Percentiles rank a stretch among this genome's conserved stretches.
These are phyloP conservation scores for Hedya salicella DNA, from an alignment of 2,888 invertebrate genomes.

Conservation along the genomic window DNA sequence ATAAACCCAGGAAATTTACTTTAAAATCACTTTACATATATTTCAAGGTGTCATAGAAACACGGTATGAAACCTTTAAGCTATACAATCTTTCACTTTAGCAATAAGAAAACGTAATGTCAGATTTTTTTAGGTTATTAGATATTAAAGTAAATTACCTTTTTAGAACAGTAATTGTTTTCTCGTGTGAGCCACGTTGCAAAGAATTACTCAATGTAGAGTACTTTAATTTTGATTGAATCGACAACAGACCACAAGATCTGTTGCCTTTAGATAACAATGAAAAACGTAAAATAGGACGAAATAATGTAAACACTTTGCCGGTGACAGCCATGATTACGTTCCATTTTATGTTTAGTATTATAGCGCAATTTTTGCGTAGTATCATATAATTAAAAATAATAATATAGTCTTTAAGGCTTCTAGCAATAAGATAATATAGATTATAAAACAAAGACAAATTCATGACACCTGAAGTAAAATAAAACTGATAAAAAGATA, in stretches of 20 bases:
- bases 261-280: conserved; percentile 48
- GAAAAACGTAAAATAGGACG: conserved; percentile 56
- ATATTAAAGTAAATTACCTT: conserved; percentile 10
- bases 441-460: too few relatives aligned
- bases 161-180: not conserved
- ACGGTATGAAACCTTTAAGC: too few relatives aligned
- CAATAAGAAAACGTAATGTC: conserved; percentile 25
- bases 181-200: not conserved
- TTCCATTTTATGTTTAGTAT: conserved; percentile 23
- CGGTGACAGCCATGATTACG: conserved; percentile 61
- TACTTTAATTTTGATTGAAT: not conserved
- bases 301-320: conserved; percentile 61
- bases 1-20: too few relatives aligned
- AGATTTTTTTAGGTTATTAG: not conserved
- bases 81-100: not conserved
- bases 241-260: conserved; percentile 49
- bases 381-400: too few relatives aligned
- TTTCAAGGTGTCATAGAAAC: too few relatives aligned
- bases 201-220: conserved; percentile 2
- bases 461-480: too few relatives aligned
- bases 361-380: too few relatives aligned
- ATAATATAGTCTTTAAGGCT: not conserved
- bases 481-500: too few relatives aligned
- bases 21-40: too few relatives aligned
- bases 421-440: too few relatives aligned